Conservation (phyloP, 2,797 vertebrate genomes). For the Sparidentex hasta region DNA sequence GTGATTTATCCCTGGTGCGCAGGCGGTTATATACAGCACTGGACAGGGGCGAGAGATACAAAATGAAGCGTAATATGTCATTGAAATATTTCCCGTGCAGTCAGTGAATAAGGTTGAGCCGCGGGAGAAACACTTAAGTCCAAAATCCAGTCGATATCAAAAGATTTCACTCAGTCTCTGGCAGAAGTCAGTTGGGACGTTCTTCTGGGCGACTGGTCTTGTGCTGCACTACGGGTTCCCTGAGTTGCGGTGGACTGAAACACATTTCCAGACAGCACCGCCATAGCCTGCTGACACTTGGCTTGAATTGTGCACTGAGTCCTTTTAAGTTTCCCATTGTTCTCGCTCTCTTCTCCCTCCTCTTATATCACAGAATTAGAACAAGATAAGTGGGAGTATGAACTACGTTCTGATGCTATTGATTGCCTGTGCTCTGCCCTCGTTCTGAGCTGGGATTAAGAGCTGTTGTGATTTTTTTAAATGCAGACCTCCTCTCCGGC, state of each 20-base stretch:
- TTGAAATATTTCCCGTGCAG: conserved; percentile 76
- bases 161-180: conserved; percentile 62
- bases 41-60: conserved; percentile 78
- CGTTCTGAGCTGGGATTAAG: conserved; percentile 75
- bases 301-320: conserved; percentile 52
- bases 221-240: conserved; percentile 27
- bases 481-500: conserved; percentile 61
- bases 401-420: conserved; percentile 76
- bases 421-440: conserved; percentile 72
- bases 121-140: conserved; percentile 61
- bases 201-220: conserved; percentile 30
- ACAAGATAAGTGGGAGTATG: conserved; percentile 72
- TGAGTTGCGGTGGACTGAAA: conserved; percentile 24
- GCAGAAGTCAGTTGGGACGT: conserved; percentile 38
- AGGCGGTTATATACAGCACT: conserved; percentile 71
- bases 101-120: conserved; percentile 66
- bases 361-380: conserved; percentile 64
- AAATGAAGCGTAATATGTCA: conserved; percentile 78
- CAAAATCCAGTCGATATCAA: conserved; percentile 59
- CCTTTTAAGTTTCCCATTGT: conserved; percentile 45
- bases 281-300: conserved; percentile 52
- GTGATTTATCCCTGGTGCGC: conserved; percentile 79
- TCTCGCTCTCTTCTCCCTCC: conserved; percentile 21
- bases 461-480: conserved; percentile 74
- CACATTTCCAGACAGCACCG: conserved; percentile 50